Evolutionary conservation across 2,113 vertebrate species (phyloP).

Genomic region (Onychostruthus taczanowskii): DNA sequence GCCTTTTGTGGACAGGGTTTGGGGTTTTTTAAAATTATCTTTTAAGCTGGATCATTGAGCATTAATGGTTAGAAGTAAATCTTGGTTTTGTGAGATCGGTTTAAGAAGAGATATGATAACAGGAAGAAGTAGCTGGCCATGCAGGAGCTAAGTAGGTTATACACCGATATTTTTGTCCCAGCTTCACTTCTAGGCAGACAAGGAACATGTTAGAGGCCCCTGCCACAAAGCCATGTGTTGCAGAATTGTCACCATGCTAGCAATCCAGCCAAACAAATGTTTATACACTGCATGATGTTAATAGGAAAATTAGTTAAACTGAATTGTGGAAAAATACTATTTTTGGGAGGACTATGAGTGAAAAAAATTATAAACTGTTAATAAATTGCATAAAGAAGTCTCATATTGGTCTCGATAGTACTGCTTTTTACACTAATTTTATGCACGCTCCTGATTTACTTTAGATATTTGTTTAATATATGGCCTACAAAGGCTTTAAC

Average conservation of each 20-base stretch:
- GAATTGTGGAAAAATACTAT: not conserved
- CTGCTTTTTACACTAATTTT: not conserved
- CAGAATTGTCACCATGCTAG: not conserved
- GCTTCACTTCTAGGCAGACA: not conserved
- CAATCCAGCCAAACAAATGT: not conserved
- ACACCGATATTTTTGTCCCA: not conserved
- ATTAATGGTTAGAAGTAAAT: not conserved
- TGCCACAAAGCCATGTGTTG: not conserved
- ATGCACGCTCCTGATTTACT: not conserved
- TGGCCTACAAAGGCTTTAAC: not conserved
- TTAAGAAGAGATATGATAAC: not conserved
- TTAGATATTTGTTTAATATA: not conserved
- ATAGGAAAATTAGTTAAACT: not conserved
- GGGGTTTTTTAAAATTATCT: not conserved
- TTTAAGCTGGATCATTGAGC: not conserved
- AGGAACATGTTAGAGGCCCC: not conserved
- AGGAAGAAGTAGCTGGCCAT: not conserved
- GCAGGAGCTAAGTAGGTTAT: not conserved
- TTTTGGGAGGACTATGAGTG: not conserved
- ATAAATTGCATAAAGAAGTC: not conserved
- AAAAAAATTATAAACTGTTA: not conserved
- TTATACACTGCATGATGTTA: not conserved
- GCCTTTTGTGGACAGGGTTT: not conserved
- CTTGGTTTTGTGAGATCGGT: not conserved
- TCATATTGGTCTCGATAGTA: not conserved